These are phyloP conservation scores for Sinocyclocheilus grahami DNA, from an alignment of 2,113 vertebrate genomes.

Conservation along the genomic window DNA sequence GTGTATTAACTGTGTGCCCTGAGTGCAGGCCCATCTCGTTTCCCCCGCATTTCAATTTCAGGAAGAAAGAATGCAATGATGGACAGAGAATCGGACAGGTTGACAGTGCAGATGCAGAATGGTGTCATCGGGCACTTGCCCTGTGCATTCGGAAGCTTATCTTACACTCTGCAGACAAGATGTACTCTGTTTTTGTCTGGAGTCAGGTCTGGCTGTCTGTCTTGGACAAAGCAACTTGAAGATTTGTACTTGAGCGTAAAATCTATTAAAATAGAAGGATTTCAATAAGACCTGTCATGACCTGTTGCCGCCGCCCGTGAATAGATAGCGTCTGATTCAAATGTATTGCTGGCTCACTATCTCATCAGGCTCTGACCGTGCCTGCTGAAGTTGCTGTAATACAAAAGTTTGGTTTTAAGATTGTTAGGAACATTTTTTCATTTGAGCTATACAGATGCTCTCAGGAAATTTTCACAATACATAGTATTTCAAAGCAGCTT, in stretches of 20 bases:
- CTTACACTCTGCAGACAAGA: constrained; percentile 50
- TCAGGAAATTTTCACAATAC: not conserved
- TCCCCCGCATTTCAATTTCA: constrained; percentile 51
- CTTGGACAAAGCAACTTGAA: constrained; percentile 6
- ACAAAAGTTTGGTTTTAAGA: not conserved
- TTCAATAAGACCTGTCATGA: constrained; percentile 40
- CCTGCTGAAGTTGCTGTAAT: not conserved
- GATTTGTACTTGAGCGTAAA: constrained; percentile 18
- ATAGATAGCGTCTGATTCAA: not conserved
- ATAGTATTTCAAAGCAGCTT: not conserved
- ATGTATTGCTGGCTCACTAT: constrained; percentile 21
- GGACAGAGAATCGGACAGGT: constrained; percentile 53
- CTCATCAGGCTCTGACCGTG: not conserved
- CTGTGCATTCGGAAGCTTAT: constrained; percentile 50
- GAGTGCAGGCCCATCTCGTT: constrained; percentile 41
- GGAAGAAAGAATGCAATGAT: constrained; percentile 50
- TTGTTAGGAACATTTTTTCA: not conserved
- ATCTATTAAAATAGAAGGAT: constrained; percentile 29
- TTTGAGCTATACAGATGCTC: not conserved
- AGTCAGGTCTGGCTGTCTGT: constrained; percentile 14
- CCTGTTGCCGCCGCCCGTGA: not conserved
- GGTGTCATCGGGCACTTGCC: constrained; percentile 45
- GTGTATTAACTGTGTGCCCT: constrained; percentile 41
- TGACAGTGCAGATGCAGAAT: constrained; percentile 51
- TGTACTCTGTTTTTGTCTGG: constrained; percentile 42